These are phyloP conservation scores for Tortricodes alternella DNA, from an alignment of 2,888 invertebrate species.

Conservation along the genomic window DNA sequence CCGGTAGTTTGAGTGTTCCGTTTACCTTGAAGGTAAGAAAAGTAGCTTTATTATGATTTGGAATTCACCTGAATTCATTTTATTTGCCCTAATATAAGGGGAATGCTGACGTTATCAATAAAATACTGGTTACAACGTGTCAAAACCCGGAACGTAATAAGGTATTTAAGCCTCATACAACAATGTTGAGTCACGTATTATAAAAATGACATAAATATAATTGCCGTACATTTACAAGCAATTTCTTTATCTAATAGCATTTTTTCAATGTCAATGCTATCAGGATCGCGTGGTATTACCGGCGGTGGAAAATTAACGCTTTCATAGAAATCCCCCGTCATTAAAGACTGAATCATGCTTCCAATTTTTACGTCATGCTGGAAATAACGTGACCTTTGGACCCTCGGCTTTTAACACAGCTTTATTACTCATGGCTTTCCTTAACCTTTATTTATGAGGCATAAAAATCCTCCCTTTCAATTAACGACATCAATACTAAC, in stretches of 20 bases:
- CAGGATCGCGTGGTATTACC: conserved; percentile 41
- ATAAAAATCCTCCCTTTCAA: too few species aligned
- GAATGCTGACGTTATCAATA: not conserved
- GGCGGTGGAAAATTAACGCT: conserved; percentile 33
- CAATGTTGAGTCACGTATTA: not conserved
- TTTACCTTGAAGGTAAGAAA: too few species aligned
- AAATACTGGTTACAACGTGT: not conserved
- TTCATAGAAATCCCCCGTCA: conserved; percentile 52
- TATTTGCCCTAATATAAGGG: not conserved
- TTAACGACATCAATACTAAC: too few species aligned
- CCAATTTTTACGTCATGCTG: conserved; percentile 49
- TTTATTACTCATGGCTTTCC: conserved; percentile 15
- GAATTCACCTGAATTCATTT: not conserved
- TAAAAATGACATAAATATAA: not conserved
- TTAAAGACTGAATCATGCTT: conserved; percentile 57
- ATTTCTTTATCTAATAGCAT: conserved; percentile 28
- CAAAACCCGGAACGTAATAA: not conserved
- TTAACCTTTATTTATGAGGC: not conserved
- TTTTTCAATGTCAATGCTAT: conserved; percentile 43
- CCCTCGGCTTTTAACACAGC: conserved; percentile 30
- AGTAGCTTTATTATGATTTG: too few species aligned
- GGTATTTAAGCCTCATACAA: not conserved
- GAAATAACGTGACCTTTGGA: conserved; percentile 58
- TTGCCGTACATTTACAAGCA: conserved; percentile 1
- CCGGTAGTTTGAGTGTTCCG: too few species aligned